Evolutionary conservation across 2,888 invertebrate genomes (phyloP), one percentile per base, ranked within the genome.

Genomic region (Cephus spinipes): DNA sequence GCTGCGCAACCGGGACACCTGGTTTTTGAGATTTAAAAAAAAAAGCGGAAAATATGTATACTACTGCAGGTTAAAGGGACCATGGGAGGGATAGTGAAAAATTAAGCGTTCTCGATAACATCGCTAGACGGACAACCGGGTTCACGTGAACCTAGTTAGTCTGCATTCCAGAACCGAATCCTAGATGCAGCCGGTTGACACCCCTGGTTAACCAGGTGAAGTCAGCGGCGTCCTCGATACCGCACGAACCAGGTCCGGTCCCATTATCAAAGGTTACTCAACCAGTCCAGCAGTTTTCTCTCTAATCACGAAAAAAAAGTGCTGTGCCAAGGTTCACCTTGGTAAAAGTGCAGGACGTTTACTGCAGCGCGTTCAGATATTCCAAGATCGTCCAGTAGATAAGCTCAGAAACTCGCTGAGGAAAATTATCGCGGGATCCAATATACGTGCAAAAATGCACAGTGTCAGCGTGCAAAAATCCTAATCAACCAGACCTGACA

Each of bases 371-470:
- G 55, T 55, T 23, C 55, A 55, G 55, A 55, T 55, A 55, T 55
- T 55, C 9, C 55, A 23, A 55, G 55, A 55, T 55, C 55, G 55
- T 55, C 55, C 55, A 55, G 55, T 23, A 55, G 55, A 55, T 55
- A 55, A 55, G 55, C 23, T 55, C 23, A 55, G 55, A 9, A 23
- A 55, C 55, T 55, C 23, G 55, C 55, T 23, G 55, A 23, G 55
- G 2, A 55, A 55, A 55, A 55, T 55, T 55, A 55, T 55, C 55
- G 23, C 55, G 55, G 23, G 55, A 55, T 55, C 55, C 55, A 55
- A 55, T 69, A 80, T 79, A 81, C 85, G 85, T 85, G 85, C 81
- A 85, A 84, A 85, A 86, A 86, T 85, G 82, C 82, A 81, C 86
- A 84, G 85, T 85, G 86, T 84, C 85, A 84, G 83, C 83, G 71